Base-by-base conservation (phyloP, 2,113 vertebrate genomes). In the Osmerus mordax region DNA sequence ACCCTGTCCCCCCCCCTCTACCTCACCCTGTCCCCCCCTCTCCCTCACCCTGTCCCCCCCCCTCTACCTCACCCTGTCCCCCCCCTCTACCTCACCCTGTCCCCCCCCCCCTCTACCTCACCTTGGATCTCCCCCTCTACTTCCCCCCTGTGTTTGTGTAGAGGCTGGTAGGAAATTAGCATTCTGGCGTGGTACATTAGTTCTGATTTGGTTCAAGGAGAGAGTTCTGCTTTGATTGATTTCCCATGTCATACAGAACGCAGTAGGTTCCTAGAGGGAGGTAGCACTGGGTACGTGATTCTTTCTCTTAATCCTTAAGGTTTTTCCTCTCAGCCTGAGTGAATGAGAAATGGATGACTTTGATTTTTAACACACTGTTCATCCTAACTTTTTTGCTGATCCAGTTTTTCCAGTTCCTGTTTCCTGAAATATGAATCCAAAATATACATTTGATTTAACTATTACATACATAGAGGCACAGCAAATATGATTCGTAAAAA, bases 141-240 rank as follows among this genome's bases (percentile, higher is more conserved):
- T 25, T 25, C 21, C 18, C 41, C 41, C 8, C 41, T 11, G 41
- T 8, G 41, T 87, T 88, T 88, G 82, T 55, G 73, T 74, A 78
- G 81, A 79, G 81, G 85, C 71, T 86, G 69, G 81, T 72, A 78
- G 81, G 83, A 83, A 87, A 86, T 86, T 84, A 87, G 56, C 28
- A n/a, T 77, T 86, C 67, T 83, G 80, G 72, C 16, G 14, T n/a
- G 83, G 76, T 82, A 71, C 80, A 83, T 85, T 87, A 84, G 70
- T 84, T 75, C 75, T 67, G 72, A 85, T 69, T 54, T 72, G 87
- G 86, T 87, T 87, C 87, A 87, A 71, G 5, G 7, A 60, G 71
- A 80, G 84, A 78, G 78, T 77, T 75, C 79, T 4, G 72, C 58
- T 67, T 79, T 88, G 84, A 89, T 89, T 87, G 83, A 90, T 88